Base-by-base conservation (phyloP, 2,113 vertebrate species). In the Melospiza georgiana region DNA sequence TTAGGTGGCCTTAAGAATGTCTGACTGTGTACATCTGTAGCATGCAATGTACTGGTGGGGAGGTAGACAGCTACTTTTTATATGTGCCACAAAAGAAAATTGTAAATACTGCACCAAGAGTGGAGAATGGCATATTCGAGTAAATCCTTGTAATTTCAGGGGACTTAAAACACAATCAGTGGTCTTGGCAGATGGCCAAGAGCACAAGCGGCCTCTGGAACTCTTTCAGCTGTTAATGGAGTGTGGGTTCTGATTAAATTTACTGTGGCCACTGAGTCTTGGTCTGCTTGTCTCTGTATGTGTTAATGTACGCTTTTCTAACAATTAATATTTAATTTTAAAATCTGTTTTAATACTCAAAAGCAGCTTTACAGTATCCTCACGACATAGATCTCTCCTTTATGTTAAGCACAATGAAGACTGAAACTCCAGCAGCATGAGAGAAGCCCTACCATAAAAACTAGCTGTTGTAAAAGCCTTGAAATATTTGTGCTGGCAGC, bases 181-280 rank as follows among this genome's bases (percentile, higher is more conserved):
- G 44, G 67, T 72, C 78, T 83, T 95, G 95, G 94, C 93, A 83
- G 82, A 24, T 90, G 59, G 84, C 96, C 90, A 93, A 83, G 58
- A 51, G 65, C 82, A 62, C 71, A 91, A 84, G 43, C 20, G 0
- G 96, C 67, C 91, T 30, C 85, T 95, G 96, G 94, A 95, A 67
- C 41, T 77, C 43, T 91, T 96, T 93, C 96, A 97, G 72, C 74
- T 73, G 63, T 77, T 97, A 96, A 95, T 96, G 92, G 96, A 95
- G 44, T 74, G 90, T 79, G 67, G 71, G 52, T 91, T 95, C 85
- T 93, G 94, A 93, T 97, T 93, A 87, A 94, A 95, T 94, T 96
- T 93, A 31, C 93, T 77, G 59, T 73, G 84, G 71, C 63, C 44
- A 43, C 74, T 27, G n/a, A 62, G 21, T 90, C 78, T 83, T 69